These are phyloP conservation scores for Semnopithecus entellus DNA, from an alignment of 2,113 vertebrate genomes.

Conservation along the genomic window DNA sequence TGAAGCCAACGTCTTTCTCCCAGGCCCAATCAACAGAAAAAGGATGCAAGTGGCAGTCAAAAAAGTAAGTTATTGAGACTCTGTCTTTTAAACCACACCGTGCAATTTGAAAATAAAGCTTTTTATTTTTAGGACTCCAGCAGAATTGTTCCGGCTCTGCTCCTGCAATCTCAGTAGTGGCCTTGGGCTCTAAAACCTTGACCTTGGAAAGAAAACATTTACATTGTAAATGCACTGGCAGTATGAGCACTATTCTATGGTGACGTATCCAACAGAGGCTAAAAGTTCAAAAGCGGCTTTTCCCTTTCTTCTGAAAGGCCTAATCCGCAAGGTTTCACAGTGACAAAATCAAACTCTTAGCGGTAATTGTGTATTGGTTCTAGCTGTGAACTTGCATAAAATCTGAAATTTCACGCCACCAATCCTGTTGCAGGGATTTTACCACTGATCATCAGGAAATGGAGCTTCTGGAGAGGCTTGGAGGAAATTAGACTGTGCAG, in stretches of 20 bases:
- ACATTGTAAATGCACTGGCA: conserved; percentile 77
- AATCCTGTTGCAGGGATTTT: conserved; percentile 78
- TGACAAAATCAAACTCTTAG: conserved; percentile 76
- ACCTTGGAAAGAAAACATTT: conserved; percentile 83
- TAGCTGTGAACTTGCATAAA: conserved; percentile 80
- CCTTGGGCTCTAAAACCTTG: conserved; percentile 80
- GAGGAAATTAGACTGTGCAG: conserved; percentile 16
- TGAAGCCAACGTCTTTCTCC: background rate
- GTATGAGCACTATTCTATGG: conserved; percentile 71
- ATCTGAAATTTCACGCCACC: conserved; percentile 79
- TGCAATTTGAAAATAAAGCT: conserved; percentile 81
- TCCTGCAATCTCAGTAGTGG: conserved; percentile 81
- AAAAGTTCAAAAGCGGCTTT: conserved; percentile 79
- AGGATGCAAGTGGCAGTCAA: conserved; percentile 70
- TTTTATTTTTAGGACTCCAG: conserved; percentile 81
- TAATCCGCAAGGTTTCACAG: conserved; percentile 79
- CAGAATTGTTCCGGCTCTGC: conserved; percentile 78
- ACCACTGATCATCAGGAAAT: conserved; percentile 44
- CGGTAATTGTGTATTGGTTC: conserved; percentile 79
- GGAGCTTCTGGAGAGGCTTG: conserved; percentile 24
- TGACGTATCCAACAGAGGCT: conserved; percentile 65
- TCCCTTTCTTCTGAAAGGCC: conserved; percentile 78
- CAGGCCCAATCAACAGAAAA: conserved; percentile 52
- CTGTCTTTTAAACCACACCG: conserved; percentile 79
- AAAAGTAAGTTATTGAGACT: conserved; percentile 75